These are phyloP conservation scores for Ramphastos sulfuratus DNA, from an alignment of 2,113 vertebrate species.

Conservation along the genomic window DNA sequence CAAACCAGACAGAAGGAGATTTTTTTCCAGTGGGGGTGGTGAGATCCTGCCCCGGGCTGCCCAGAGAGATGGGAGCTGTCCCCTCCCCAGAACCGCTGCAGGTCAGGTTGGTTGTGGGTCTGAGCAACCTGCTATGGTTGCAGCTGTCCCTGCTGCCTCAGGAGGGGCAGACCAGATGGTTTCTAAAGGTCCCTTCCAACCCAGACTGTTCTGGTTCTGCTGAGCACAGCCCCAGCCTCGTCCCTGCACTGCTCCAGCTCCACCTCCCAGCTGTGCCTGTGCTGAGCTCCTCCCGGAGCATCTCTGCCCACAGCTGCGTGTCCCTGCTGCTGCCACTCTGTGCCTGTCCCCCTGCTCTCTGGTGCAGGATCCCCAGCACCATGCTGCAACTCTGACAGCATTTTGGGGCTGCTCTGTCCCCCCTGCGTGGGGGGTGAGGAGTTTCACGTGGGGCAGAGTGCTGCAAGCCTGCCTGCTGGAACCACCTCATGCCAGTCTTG, in stretches of 20 bases:
- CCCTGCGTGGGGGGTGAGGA: background rate
- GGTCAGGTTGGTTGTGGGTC: no score
- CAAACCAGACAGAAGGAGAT: background rate
- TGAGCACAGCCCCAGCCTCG: background rate
- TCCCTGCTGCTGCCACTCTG: background rate
- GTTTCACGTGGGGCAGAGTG: background rate
- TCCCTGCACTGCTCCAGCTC: rapidly evolving
- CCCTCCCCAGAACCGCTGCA: no score
- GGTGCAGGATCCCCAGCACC: background rate
- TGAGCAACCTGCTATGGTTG: no score
- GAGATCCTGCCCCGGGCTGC: background rate
- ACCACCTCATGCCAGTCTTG: background rate
- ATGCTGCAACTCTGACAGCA: background rate
- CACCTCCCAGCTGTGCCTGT: background rate
- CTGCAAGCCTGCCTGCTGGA: background rate
- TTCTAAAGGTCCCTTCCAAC: background rate
- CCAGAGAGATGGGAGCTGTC: no score
- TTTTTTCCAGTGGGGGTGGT: background rate
- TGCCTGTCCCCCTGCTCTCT: no score
- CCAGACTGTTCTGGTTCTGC: background rate
- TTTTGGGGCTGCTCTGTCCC: background rate
- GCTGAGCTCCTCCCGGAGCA: rapidly evolving
- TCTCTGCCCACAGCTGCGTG: no score
- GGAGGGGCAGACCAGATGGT: background rate
- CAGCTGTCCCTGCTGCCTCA: no score